phyloP scores from a whole-genome alignment of 1,140 invertebrate species.

The Rhopalosiphum maidis region DNA sequence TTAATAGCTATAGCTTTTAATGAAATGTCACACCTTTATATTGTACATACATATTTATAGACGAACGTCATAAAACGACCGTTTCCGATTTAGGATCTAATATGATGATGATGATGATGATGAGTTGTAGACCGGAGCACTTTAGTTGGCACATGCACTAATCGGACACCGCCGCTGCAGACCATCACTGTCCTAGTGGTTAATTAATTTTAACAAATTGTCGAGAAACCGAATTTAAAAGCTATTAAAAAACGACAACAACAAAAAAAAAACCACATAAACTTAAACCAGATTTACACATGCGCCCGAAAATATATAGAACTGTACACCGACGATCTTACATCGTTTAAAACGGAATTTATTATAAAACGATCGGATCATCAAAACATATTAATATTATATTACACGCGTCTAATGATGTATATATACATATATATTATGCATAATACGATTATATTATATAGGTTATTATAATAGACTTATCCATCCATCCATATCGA shows the following conservation, averaged over 20 bases:
- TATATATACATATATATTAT: background rate
- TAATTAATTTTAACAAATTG: conserved; percentile 14
- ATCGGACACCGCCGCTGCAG: background rate
- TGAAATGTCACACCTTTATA: background rate
- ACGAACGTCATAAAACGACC: background rate
- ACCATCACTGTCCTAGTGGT: background rate
- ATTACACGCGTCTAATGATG: background rate
- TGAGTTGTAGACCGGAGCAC: conserved; percentile 3
- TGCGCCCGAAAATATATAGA: background rate
- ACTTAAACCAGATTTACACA: background rate
- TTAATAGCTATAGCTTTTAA: background rate
- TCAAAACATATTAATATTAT: conserved; percentile 24
- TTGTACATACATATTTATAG: background rate
- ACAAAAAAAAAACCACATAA: conserved; percentile 25
- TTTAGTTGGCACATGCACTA: background rate
- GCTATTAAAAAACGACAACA: conserved; percentile 25
- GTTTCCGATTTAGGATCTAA: background rate
- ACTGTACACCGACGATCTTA: background rate
- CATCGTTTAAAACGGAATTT: conserved; percentile 23
- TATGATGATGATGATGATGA: background rate
- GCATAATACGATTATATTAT: background rate
- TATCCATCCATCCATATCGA: background rate
- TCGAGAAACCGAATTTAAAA: background rate
- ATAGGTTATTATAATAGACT: background rate
- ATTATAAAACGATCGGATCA: conserved; percentile 12